Percentiles rank a stretch among this genome's conserved stretches.
These are phyloP conservation scores for Turnix velox DNA, from an alignment of 2,113 vertebrate species.

Conservation along the genomic window DNA sequence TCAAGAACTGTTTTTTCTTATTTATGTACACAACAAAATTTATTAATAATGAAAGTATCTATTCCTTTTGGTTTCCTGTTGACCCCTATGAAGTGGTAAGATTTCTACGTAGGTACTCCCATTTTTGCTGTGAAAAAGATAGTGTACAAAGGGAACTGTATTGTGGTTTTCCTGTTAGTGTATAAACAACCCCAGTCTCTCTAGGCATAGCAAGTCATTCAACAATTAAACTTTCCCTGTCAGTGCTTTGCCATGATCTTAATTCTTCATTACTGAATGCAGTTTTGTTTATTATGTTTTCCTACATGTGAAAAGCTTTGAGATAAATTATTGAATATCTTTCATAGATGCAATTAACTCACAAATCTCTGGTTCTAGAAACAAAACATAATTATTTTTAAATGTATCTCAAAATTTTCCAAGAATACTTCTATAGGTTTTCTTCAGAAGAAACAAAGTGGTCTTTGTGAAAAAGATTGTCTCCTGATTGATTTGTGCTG, in stretches of 20 bases:
- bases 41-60: neutral
- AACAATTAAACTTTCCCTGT: neutral
- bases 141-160: neutral
- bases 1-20: neutral
- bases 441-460: neutral
- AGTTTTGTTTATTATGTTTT: neutral
- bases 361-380: neutral
- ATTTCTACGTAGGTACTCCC: neutral
- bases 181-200: neutral
- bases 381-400: neutral
- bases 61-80: neutral
- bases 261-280: neutral
- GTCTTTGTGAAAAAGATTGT: neutral
- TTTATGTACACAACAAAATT: neutral
- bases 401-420: neutral
- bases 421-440: neutral
- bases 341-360: neutral
- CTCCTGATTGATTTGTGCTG: neutral
- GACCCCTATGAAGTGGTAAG: neutral
- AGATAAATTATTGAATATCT: neutral
- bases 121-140: neutral
- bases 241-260: neutral
- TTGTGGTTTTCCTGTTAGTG: neutral
- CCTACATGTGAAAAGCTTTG: neutral
- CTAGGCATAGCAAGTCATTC: neutral